Percentiles rank a stretch among this genome's conserved stretches.
Conservation (phyloP, 2,797 vertebrate species). For the Ctenopoma multispine region DNA sequence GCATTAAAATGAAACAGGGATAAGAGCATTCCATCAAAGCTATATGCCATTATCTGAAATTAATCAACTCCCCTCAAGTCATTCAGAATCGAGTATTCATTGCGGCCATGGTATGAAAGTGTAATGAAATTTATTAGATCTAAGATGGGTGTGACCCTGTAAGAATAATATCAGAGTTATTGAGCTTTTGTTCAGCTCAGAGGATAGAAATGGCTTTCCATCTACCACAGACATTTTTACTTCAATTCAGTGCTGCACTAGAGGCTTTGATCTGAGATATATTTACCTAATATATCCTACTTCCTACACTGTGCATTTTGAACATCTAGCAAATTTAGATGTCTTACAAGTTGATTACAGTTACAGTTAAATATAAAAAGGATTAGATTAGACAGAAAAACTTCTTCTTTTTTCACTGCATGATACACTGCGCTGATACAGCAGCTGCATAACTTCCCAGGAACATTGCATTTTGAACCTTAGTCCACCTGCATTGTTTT, state of each 20-base stretch:
- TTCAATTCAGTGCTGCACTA: conserved; percentile 18
- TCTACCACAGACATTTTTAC: conserved; percentile 26
- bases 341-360: conserved; percentile 4
- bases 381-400: neutral
- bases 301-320: conserved; percentile 23
- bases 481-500: conserved; percentile 22
- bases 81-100: conserved; percentile 51
- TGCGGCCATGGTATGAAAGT: conserved; percentile 34
- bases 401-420: neutral
- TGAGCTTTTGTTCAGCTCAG: conserved; percentile 42
- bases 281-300: conserved; percentile 42
- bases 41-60: conserved; percentile 67
- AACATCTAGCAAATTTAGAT: conserved; percentile 22
- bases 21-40: conserved; percentile 60
- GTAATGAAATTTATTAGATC: conserved; percentile 67
- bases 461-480: conserved; percentile 15
- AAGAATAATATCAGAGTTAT: conserved; percentile 54
- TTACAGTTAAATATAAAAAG: no score
- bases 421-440: neutral
- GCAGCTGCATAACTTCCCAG: conserved; percentile 1
- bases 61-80: conserved; percentile 64
- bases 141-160: conserved; percentile 54
- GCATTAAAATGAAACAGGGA: conserved; percentile 44
- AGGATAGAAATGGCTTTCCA: conserved; percentile 38
- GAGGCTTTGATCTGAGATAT: conserved; percentile 52